Base-by-base conservation (phyloP, 1,140 invertebrate genomes). In the Drosophila nikananu region DNA sequence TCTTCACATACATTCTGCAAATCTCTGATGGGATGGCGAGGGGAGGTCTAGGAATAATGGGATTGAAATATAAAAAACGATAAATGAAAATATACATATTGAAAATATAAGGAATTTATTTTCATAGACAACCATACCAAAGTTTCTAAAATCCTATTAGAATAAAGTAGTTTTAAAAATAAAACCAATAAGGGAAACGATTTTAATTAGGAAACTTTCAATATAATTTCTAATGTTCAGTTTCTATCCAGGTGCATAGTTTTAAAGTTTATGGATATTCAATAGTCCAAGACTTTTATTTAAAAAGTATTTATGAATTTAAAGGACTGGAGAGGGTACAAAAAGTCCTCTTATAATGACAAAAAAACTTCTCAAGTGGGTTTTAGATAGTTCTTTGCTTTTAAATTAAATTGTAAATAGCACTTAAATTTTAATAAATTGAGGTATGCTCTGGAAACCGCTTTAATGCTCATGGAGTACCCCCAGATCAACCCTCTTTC, bases 401-500 rank as follows among this genome's bases (percentile, higher is more conserved):
- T 12, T 12, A 4, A 4, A 13, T 35, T 35, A 35, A 35, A 32
- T 35, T 12, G 5, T n/a, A 30, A 13, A 32, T 52, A 5, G 1
- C 5, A 12, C 30, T 15, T 19, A 52, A 4, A 32, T 52, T 10
- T 9, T 0, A 19, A 42, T 10, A 10, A 4, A 52, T 8, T n/a
- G 5, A n/a, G 15, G 13, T 42, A 19, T 10, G 10, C 6, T 32
- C 12, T 8, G 10, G 0, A 30, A 21, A 21, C 13, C 2, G 0
- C 21, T 32, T 2, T 8, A 3, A 19, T n/a, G 13, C 27, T 19
- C 6, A 13, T 5, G 2, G 3, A 17, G 1, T 19, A 6, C 2
- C 41, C 17, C 17, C 19, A 58, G 25, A 74, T 21, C 70, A 27
- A 42, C 57, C 76, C 67, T 65, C 58, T 12, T 13, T 3, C 15